Evolutionary conservation across 2,888 invertebrate genomes (phyloP), one percentile per base, ranked within the genome.

Genomic region (Melipona bicolor): DNA sequence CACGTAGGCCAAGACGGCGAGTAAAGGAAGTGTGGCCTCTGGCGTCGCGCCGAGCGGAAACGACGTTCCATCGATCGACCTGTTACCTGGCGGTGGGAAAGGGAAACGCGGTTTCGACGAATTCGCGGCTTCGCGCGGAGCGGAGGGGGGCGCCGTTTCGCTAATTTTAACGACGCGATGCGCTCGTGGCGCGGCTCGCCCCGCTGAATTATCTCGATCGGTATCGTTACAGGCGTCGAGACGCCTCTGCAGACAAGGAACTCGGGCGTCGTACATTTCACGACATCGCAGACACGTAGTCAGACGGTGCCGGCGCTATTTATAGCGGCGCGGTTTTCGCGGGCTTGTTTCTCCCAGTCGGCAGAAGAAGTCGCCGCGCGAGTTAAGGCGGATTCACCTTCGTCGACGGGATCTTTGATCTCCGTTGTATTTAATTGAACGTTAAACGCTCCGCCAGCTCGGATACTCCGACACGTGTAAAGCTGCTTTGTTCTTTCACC

Each of bases 221-320:
- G 71, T 76, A 76, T 77, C 70, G 83, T 84, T 72, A 82, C 83
- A 62, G 78, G 88, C 87, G 85, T 84, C 88, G 89, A 87, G 90
- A 90, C 89, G 88, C 83, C 81, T 88, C 76, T 85, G 84, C 85
- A 86, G 90, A 88, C 88, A 82, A 85, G 85, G 77, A 89, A 88
- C 88, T 84, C 84, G 80, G 68, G 79, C 87, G 81, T 88, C 89
- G 87, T 81, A 86, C 85, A 84, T 88, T 89, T 91, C 87, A 85
- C 91, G 89, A 90, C 89, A 90, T 89, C 83, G 89, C 91, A 92
- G 92, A 92, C 91, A 90, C 91, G 90, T 88, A 91, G 93, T 89
- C 91, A 91, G 93, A 92, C 92, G 82, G 87, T 79, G 76, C 79
- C 75, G 77, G 77, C 75, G 70, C 89, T 93, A 93, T 93, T 92